phyloP scores from a whole-genome alignment of 2,888 invertebrate species.

The Coecobrya sp. region DNA sequence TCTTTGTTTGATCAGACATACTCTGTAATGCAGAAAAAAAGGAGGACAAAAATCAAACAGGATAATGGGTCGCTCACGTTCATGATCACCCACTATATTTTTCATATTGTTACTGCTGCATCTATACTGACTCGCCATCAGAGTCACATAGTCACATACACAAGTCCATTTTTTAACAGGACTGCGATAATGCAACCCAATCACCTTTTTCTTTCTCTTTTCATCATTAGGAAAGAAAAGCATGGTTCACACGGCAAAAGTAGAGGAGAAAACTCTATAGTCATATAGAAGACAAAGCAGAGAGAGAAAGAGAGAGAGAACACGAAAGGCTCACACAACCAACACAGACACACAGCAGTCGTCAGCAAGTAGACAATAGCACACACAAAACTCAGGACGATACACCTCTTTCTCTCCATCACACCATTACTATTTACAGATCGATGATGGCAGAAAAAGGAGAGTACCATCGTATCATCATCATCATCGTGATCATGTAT shows the following conservation, averaged over 20 bases:
- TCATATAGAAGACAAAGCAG: too few species aligned
- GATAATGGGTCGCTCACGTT: background rate
- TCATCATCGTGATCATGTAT: background rate
- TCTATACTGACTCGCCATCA: background rate
- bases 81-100: background rate
- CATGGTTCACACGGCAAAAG: too few species aligned
- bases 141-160: background rate
- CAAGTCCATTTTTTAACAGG: too few species aligned
- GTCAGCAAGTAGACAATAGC: background rate
- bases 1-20: background rate
- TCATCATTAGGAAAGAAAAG: background rate
- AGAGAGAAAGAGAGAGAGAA: constrained; percentile 30
- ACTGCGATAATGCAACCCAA: background rate
- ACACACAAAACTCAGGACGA: constrained; percentile 2
- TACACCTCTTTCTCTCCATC: background rate
- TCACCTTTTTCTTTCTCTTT: background rate
- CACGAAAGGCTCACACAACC: background rate
- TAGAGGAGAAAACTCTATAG: too few species aligned
- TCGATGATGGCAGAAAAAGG: constrained; percentile 67
- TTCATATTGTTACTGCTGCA: background rate
- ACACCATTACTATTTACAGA: constrained; percentile 61
- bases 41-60: background rate
- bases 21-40: background rate
- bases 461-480: constrained; percentile 45
- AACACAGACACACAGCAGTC: too few species aligned